Percentiles rank a stretch among this genome's conserved stretches.
These are phyloP conservation scores for Clostera curtula DNA, from an alignment of 2,888 invertebrate genomes.

Conservation along the genomic window DNA sequence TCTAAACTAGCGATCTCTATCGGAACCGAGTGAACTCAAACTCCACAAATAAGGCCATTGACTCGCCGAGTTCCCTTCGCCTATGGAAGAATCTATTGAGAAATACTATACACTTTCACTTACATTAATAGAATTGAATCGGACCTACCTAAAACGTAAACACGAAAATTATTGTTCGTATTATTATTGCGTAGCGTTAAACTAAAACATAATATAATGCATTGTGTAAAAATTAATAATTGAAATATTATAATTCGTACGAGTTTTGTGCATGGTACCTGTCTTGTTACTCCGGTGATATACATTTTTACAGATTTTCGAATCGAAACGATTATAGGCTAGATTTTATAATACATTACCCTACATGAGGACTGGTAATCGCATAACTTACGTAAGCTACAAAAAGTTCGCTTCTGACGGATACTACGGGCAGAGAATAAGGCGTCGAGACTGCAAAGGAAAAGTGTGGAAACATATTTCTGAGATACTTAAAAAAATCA, in stretches of 20 bases:
- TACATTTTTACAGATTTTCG: constrained; percentile 56
- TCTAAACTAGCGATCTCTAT: constrained; percentile 63
- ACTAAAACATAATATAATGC: constrained; percentile 22
- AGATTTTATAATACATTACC: constrained; percentile 58
- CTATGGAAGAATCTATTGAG: constrained; percentile 57
- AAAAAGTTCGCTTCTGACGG: constrained; percentile 34
- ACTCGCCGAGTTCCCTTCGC: constrained; percentile 35
- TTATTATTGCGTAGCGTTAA: constrained; percentile 48
- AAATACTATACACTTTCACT: constrained; percentile 69
- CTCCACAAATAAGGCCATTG: constrained; percentile 59
- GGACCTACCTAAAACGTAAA: constrained; percentile 66
- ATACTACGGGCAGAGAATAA: too few relatives aligned
- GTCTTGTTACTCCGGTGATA: constrained; percentile 50
- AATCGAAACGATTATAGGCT: constrained; percentile 54
- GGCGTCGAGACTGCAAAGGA: too few relatives aligned
- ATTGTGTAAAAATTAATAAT: constrained; percentile 20
- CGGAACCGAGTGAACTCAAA: constrained; percentile 26
- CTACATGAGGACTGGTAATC: constrained; percentile 54
- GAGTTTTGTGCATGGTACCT: constrained; percentile 64
- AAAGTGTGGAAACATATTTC: too few relatives aligned
- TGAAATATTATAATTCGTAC: constrained; percentile 38
- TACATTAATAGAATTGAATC: constrained; percentile 68
- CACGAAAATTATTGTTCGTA: constrained; percentile 58
- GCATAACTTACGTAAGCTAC: constrained; percentile 53
- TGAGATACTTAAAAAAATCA: too few relatives aligned